Percentiles rank a stretch among this genome's conserved stretches.
Evolutionary conservation across 1,140 invertebrate species (phyloP).

Genomic region (Coelopa frigida): DNA sequence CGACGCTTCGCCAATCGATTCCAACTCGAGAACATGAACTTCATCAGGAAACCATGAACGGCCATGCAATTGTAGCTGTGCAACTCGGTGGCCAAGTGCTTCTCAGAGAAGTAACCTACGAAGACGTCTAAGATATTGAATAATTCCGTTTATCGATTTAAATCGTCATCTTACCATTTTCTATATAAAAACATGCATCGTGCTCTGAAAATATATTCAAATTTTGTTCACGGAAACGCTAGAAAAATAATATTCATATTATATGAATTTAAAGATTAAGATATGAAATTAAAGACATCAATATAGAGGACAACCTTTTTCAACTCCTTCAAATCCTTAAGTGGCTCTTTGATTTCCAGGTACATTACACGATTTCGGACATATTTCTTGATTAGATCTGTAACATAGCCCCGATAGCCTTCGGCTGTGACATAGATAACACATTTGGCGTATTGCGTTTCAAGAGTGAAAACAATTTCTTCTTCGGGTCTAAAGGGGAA

Average conservation of each 20-base stretch:
- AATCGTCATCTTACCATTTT: slow-evolving; percentile 26
- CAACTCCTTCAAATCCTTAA: slow-evolving; percentile 25
- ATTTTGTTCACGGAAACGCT: slow-evolving; percentile 25
- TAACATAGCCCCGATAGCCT: slow-evolving; percentile 31
- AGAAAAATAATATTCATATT: no score
- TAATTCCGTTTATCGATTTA: background rate
- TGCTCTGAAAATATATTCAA: slow-evolving; percentile 35
- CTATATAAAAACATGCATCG: slow-evolving; percentile 34
- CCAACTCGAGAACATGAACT: slow-evolving; percentile 29
- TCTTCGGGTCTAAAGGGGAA: slow-evolving; percentile 7
- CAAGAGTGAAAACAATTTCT: slow-evolving; percentile 25
- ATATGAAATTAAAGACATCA: background rate
- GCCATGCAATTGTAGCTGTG: slow-evolving; percentile 33
- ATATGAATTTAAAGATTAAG: background rate
- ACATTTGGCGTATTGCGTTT: slow-evolving; percentile 29
- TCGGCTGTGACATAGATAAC: slow-evolving; percentile 23
- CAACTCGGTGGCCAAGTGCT: slow-evolving; percentile 30
- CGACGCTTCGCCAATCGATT: slow-evolving; percentile 30
- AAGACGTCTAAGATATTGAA: background rate
- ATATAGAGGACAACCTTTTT: slow-evolving; percentile 24
- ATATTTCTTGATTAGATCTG: slow-evolving; percentile 21
- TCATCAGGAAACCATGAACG: slow-evolving; percentile 28
- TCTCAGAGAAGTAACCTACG: slow-evolving; percentile 29
- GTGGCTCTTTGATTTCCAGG: slow-evolving; percentile 25
- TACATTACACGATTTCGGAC: slow-evolving; percentile 26